Base-by-base conservation (phyloP, 2,113 vertebrate genomes). In the Mesitornis unicolor region DNA sequence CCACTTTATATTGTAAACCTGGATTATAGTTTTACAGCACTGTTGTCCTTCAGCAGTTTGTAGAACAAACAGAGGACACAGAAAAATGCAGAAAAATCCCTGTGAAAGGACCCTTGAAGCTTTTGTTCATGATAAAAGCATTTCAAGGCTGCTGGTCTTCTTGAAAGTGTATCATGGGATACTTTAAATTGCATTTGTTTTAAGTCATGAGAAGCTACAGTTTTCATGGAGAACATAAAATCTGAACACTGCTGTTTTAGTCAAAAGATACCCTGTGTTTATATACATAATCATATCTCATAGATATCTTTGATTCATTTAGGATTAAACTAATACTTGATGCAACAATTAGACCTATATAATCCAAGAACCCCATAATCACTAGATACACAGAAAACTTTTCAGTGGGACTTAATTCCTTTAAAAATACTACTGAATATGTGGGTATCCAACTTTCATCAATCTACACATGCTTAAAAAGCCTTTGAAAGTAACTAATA, bases 41-140 rank as follows among this genome's bases (percentile, higher is more conserved):
- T 94, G 80, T 96, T 97, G 95, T 96, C 76, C 93, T 89, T 96
- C 92, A 93, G 93, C 90, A 97, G 89, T 97, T 97, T 97, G 73
- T 95, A 96, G 96, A 97, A 97, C 95, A 96, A 96, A 97, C 95
- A 96, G 95, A 95, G 82, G 60, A 56, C 61, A 67, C 64, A 93
- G 89, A 96, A 97, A 96, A 97, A 96, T 89, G 79, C 68, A 92
- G 91, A 96, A 95, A 91, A 96, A 93, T 95, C 87, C 63, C 84
- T 65, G 76, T 77, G 92, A 97, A 97, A 95, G 83, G 47, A 95
- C 67, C 76, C 74, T 96, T 8, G 4, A 85, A 95, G 90, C 54
- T 96, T 96, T 96, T 95, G 84, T 94, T 97, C 96, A 95, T 93
- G 84, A 95, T 84, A 90, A 96, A 98, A 93, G 43, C 63, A 87